Evolutionary conservation across 2,888 invertebrate genomes (phyloP), one percentile per base, ranked within the genome.

Genomic region (Pachymerium ferrugineum): DNA sequence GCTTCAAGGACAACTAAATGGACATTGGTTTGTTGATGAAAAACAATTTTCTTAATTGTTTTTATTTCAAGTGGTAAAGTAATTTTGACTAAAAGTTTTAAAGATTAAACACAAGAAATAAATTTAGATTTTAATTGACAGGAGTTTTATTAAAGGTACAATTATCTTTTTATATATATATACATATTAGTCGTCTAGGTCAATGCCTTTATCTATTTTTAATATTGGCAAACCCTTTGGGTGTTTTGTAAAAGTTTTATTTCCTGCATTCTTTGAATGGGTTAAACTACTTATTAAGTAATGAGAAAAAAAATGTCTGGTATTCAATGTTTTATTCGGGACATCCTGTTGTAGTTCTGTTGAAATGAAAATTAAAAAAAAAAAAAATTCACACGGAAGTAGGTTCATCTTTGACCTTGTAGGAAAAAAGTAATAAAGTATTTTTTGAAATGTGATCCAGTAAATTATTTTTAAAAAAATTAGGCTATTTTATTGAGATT

Each of bases 191-290:
- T n/a, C n/a, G 62, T 62, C 62, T 62, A 14, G 62, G 62, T 62
- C 62, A 62, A 62, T 62, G 62, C 62, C 62, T 62, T 38, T 62
- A n/a, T 62, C 62, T 62, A 62, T 62, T 62, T 62, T 62, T 62
- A 62, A 62, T 62, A 28, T 62, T 62, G 25, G 3, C 0, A 25
- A 62, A 62, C 62, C 62, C 62, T 62, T 62, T 28, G 28, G 62
- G 62, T 62, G 12, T 28, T 62, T 62, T 62, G 28, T 62, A 25
- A 47, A n/a, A n/a, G 62, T 62, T 62, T 62, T 22, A 62, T 62
- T 62, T 62, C 62, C 62, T 62, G 62, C 62, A 62, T 62, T 62
- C 62, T 28, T 22, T 6, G 14, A 62, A 62, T 25, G 28, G 28
- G 62, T 62, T 62, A 28, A 62, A 62, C 62, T 62, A 62, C 62